phyloP scores from a whole-genome alignment of 2,797 vertebrate species.

The Picus viridis region DNA sequence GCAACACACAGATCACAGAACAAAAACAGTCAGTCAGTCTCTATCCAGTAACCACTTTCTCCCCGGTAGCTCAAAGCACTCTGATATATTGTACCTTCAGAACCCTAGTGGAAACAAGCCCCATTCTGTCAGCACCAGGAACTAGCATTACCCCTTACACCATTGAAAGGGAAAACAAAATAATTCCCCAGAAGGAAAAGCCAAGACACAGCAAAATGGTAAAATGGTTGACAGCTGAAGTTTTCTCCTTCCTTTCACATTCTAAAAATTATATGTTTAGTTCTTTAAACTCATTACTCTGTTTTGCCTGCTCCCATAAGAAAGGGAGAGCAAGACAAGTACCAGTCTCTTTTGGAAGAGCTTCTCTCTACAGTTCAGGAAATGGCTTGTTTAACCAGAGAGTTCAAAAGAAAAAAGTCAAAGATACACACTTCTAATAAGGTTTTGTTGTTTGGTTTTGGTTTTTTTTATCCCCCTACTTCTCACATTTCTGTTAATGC shows the following conservation, averaged over 20 bases:
- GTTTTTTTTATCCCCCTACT: too few species aligned
- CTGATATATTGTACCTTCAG: neutral
- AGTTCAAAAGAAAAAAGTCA: accelerated
- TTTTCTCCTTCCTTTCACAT: neutral
- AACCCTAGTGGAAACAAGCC: neutral
- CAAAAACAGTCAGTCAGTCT: neutral
- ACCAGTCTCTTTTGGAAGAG: neutral
- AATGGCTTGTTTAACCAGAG: neutral
- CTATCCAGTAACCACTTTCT: neutral
- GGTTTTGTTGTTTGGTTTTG: neutral
- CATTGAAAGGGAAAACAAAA: neutral
- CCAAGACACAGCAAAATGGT: neutral
- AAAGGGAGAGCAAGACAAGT: neutral
- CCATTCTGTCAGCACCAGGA: neutral
- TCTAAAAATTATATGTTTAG: neutral
- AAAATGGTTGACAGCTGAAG: neutral
- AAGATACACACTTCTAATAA: neutral
- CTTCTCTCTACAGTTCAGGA: neutral
- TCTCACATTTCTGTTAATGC: neutral
- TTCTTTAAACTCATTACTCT: neutral
- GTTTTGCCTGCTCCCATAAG: neutral
- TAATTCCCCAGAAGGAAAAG: neutral
- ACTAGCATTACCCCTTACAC: neutral
- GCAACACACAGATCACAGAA: neutral
- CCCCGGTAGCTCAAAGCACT: neutral